Conservation (phyloP, 2,113 vertebrate species). For the Camelus dromedarius region DNA sequence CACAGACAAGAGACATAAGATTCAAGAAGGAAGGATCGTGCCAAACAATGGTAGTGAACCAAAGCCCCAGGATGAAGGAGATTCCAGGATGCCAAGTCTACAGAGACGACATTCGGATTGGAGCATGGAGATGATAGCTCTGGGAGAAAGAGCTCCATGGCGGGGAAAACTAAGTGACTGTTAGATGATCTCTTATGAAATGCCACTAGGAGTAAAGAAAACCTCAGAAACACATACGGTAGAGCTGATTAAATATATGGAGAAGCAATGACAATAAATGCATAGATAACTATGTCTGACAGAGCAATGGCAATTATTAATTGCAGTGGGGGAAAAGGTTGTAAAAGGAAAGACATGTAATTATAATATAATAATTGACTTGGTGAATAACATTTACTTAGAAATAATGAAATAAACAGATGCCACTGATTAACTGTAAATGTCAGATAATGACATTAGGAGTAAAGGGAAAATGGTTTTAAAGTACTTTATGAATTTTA, state of each 20-base stretch:
- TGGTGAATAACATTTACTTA: background rate
- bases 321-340: background rate
- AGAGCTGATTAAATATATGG: background rate
- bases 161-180: background rate
- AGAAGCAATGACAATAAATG: background rate
- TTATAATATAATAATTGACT: constrained; percentile 32
- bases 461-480: background rate
- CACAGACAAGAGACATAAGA: background rate
- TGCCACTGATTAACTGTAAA: constrained; percentile 22
- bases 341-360: background rate
- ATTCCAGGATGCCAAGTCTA: background rate
- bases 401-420: constrained; percentile 26
- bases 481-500: constrained; percentile 2
- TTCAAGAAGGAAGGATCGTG: background rate
- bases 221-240: background rate
- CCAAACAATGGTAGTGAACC: background rate
- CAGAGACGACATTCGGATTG: background rate
- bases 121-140: background rate
- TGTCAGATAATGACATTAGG: background rate
- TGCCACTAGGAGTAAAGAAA: background rate
- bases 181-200: background rate
- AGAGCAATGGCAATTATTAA: background rate
- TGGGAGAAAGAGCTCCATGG: background rate
- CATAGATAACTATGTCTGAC: background rate
- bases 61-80: background rate